Percentiles rank a stretch among this genome's conserved stretches.
These are phyloP conservation scores for Zaprionus obscuricornis DNA, from an alignment of 2,888 invertebrate species.

Conservation along the genomic window DNA sequence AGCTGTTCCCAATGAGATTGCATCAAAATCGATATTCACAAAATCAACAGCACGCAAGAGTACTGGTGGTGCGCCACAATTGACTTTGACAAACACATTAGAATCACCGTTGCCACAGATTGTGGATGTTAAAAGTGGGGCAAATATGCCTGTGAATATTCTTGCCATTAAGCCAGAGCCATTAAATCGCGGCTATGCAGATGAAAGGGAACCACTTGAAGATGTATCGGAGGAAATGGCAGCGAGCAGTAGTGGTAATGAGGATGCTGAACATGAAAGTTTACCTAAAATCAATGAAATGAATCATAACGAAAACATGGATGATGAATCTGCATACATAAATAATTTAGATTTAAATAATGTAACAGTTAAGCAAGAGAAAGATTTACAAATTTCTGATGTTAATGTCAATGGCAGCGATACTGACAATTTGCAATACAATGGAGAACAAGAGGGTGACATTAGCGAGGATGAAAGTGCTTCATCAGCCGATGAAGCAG, in stretches of 20 bases:
- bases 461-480: slow-evolving; percentile 45
- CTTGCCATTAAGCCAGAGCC: slow-evolving; percentile 76
- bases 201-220: slow-evolving; percentile 39
- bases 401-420: slow-evolving; percentile 39
- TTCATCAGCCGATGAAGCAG: slow-evolving; percentile 62
- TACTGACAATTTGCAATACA: slow-evolving; percentile 25
- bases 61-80: slow-evolving; percentile 40
- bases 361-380: slow-evolving; percentile 79
- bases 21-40: neutral
- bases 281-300: too few relatives aligned
- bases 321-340: slow-evolving; percentile 62
- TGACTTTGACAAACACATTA: neutral
- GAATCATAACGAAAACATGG: slow-evolving; percentile 57
- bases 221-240: neutral
- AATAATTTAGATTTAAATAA: slow-evolving; percentile 74
- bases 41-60: slow-evolving; percentile 55
- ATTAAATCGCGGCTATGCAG: slow-evolving; percentile 70
- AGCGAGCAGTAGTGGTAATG: too few relatives aligned
- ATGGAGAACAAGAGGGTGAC: slow-evolving; percentile 38
- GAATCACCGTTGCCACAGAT: slow-evolving; percentile 56
- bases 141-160: slow-evolving; percentile 38
- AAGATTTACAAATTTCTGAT: slow-evolving; percentile 75
- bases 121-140: slow-evolving; percentile 62
- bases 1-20: slow-evolving; percentile 28
- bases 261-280: neutral